These are phyloP conservation scores for Nasua narica DNA, from an alignment of 2,797 vertebrate genomes.

Conservation along the genomic window DNA sequence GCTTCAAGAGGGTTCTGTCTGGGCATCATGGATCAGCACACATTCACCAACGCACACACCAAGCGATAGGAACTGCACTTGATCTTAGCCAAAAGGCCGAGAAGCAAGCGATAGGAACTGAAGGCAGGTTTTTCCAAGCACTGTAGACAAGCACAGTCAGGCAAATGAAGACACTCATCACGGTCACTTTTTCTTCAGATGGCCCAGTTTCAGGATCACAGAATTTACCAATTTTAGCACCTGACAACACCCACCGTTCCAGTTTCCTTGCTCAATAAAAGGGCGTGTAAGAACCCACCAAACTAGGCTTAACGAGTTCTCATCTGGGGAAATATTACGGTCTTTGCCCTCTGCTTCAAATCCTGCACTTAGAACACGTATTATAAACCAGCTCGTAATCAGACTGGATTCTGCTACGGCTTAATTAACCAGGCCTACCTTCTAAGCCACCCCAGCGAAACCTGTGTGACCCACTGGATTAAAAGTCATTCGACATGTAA, in stretches of 20 bases:
- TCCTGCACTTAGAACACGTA: background rate
- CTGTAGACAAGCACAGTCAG: background rate
- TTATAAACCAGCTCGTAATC: background rate
- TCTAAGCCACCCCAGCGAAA: background rate
- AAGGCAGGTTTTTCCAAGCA: background rate
- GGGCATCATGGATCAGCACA: background rate
- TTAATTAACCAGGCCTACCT: background rate
- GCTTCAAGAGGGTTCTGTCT: background rate
- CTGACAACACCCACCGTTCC: background rate
- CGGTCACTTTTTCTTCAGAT: background rate
- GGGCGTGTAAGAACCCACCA: background rate
- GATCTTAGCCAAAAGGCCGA: no score
- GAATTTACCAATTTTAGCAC: background rate
- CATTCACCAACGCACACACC: background rate
- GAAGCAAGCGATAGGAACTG: background rate
- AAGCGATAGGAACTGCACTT: background rate
- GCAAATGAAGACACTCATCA: background rate
- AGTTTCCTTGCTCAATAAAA: background rate
- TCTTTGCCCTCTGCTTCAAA: background rate
- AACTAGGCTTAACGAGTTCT: background rate
- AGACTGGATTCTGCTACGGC: background rate
- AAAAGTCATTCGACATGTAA: background rate
- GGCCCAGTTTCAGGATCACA: background rate
- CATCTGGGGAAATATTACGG: background rate
- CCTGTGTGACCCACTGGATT: background rate